Evolutionary conservation across 2,888 invertebrate genomes (phyloP), one percentile per base, ranked within the genome.

Genomic region (Pollenia griseotomentosa): DNA sequence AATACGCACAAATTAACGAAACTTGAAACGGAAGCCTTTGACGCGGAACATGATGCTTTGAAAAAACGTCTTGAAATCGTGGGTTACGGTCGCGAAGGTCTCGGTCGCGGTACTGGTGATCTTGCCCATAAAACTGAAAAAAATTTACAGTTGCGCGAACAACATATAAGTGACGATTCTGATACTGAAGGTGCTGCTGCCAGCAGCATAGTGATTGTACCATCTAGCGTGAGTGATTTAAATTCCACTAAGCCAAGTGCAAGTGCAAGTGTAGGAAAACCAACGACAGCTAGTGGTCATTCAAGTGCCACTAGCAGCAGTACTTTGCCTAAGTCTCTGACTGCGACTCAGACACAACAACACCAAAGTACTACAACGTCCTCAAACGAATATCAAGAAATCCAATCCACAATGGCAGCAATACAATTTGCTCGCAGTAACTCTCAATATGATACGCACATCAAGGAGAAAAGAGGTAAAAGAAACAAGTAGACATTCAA

Each of bases 361-460:
- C 79, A 88, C 85, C 89, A 90, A 91, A 90, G 90, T 89, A 89
- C 90, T 78, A 81, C 88, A 57, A 51, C 80, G 19, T 57, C 86
- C 44, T 77, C 80, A 6, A 89, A 90, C 89, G 93, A 93, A 89
- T 92, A 90, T 81, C 92, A 92, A 77, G 93, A 93, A 89, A 93
- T 97, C 92, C 96, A 96, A 89, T 94, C 94, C 92, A 94, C 95
- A 80, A 95, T 95, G 88, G 95, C 95, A 65, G 95, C 95, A 92
- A 95, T 96, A 94, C 96, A 96, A 89, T 96, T 95, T 91, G 95
- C 96, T 88, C 95, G 97, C 92, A 97, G 96, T 94, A 96, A 96
- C 92, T 96, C 96, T 91, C 97, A 97, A 93, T 97, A 96, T 94
- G 97, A 97, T 94, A 96, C 96, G 80, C 97, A 97, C 94, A 97